phyloP scores from a whole-genome alignment of 1,140 invertebrate genomes.

The Grapholita molesta region DNA sequence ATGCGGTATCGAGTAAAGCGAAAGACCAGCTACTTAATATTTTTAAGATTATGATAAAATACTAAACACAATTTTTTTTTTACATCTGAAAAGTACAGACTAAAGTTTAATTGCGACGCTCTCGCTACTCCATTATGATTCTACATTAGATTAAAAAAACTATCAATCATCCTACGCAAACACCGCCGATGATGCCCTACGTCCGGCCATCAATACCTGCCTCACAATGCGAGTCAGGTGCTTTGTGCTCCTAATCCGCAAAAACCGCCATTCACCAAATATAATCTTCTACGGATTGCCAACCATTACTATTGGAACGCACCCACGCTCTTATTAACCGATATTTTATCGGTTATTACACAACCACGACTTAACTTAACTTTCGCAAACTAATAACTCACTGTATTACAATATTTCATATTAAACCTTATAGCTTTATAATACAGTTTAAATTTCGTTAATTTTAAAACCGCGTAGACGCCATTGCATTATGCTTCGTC shows the following conservation, averaged over 20 bases:
- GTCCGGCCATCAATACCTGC: conserved; percentile 45
- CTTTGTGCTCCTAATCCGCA: conserved; percentile 51
- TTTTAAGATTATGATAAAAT: too few relatives aligned
- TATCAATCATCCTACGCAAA: conserved; percentile 47
- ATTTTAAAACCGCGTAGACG: background rate
- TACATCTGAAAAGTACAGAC: too few relatives aligned
- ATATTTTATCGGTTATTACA: conserved; percentile 64
- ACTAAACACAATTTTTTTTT: too few relatives aligned
- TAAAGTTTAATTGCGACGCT: background rate
- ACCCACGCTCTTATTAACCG: conserved; percentile 20
- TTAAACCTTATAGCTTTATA: background rate
- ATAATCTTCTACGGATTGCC: conserved; percentile 57
- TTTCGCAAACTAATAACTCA: conserved; percentile 29
- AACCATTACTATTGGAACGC: conserved; percentile 32
- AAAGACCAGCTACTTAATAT: too few relatives aligned
- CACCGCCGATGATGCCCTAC: conserved; percentile 41
- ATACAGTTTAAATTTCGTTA: background rate
- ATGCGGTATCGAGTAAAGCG: too few relatives aligned
- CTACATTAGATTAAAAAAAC: conserved; percentile 2
- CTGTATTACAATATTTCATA: conserved; percentile 33
- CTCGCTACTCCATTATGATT: background rate
- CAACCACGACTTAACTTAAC: conserved; percentile 30
- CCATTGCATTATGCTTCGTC: background rate
- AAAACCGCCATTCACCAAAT: conserved; percentile 61
- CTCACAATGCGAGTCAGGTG: conserved; percentile 59